Base-by-base conservation (phyloP, 2,888 invertebrate species). In the Strigamia transsilvanica region DNA sequence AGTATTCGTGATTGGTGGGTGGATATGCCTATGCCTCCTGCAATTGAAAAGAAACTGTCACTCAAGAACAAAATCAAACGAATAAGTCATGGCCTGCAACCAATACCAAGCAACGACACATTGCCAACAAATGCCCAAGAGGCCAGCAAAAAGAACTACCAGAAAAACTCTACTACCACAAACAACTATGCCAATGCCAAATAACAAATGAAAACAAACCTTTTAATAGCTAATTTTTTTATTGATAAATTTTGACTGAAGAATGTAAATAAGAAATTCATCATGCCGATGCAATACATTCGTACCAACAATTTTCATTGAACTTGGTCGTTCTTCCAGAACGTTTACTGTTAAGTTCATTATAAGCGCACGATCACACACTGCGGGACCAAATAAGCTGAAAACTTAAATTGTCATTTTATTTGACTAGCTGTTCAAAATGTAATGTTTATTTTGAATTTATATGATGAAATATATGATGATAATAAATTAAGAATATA, bases 1-100 rank as follows among this genome's bases (percentile, higher is more conserved):
- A 80, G 80, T 42, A 80, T 80, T 80, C 80, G 80, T 13, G 80
- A 80, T 80, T 80, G 80, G 80, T 80, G 80, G 80, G 80, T 41
- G 46, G 80, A 80, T 80, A 3, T 80, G 34, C 80, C 80, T 41
- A 41, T 80, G 42, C 80, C 80, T 41, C 38, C 41, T 41, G 38
- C 34, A 46, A 21, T 42, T 41, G 41, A 80, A 42, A 38, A 42
- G 41, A 38, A 41, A 27, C n/a, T 80, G 46, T 80, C 80, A n/a
- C 42, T 80, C 23, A 80, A 80, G 42, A 80, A 42, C 80, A 38
- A 42, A 46, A 7, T 80, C 46, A 80, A 80, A 80, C 80, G 80
- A 18, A 18, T 80, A 42, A 42, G 80, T 46, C 41, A 80, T 27
- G 80, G 80, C 80, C 80, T 80, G 41, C 23, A 80, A 80, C 80